A percentile compares a stretch with the other conserved stretches of the same genome.
These are phyloP conservation scores for Aphelenchoides besseyi DNA, from an alignment of 1,140 invertebrate species.

Conservation along the genomic window DNA sequence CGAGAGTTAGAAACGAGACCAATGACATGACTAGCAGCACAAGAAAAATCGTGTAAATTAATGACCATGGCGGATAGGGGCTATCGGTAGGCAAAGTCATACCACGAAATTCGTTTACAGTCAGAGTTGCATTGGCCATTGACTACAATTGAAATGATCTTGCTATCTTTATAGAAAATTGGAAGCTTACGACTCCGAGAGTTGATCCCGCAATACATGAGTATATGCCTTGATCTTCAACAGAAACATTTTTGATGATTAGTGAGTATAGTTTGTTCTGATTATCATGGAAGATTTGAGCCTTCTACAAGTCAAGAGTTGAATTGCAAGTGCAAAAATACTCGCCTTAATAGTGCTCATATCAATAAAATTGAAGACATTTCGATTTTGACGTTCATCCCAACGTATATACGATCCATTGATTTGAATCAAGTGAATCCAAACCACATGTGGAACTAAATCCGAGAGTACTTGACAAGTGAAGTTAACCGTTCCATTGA, in stretches of 20 bases:
- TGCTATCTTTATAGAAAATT: constrained; percentile 18
- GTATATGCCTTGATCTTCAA: constrained; percentile 58
- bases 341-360: constrained; percentile 45
- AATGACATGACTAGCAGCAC: constrained; percentile 37
- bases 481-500: constrained; percentile 58
- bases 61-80: constrained; percentile 41
- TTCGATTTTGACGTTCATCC: constrained; percentile 37
- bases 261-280: constrained; percentile 49
- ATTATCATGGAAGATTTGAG: constrained; percentile 52
- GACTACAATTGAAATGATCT: constrained; percentile 35
- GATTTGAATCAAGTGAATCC: constrained; percentile 47
- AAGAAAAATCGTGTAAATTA: constrained; percentile 45
- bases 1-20: constrained; percentile 40
- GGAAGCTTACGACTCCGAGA: constrained; percentile 49
- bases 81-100: constrained; percentile 54
- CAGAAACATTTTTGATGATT: constrained; percentile 48
- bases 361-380: constrained; percentile 50
- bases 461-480: constrained; percentile 60
- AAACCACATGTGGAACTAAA: constrained; percentile 58
- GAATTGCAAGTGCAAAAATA: not conserved
- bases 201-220: constrained; percentile 60
- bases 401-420: constrained; percentile 48
- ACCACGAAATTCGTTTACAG: constrained; percentile 58
- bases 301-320: constrained; percentile 47
- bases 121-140: constrained; percentile 62